Evolutionary conservation across 1,140 invertebrate genomes (phyloP).

Genomic region (Odontomachus brunneus): DNA sequence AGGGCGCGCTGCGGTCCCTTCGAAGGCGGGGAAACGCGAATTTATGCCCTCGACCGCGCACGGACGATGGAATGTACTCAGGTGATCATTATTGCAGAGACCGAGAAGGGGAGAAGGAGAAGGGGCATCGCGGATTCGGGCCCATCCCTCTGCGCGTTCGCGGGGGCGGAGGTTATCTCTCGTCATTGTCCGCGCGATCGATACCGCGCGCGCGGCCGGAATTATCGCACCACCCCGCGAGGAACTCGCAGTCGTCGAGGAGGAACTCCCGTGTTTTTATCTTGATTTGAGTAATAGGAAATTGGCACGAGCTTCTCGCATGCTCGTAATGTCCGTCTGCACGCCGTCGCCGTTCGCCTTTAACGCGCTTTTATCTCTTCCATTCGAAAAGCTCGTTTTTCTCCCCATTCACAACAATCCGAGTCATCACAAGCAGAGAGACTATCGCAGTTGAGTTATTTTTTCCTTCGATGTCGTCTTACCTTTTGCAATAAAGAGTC

Average conservation of each 20-base stretch:
- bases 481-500: too few species aligned
- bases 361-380: neutral
- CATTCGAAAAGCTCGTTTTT: neutral
- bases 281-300: conserved; percentile 19
- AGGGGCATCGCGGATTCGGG: neutral
- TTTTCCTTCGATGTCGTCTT: too few species aligned
- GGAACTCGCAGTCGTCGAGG: neutral
- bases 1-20: conserved; percentile 23
- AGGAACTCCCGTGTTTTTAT: conserved; percentile 30
- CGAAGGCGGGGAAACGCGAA: conserved; percentile 58
- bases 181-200: conserved; percentile 59
- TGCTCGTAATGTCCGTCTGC: conserved; percentile 49
- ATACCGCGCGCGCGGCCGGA: conserved; percentile 44
- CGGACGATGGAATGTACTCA: conserved; percentile 42
- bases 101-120: neutral
- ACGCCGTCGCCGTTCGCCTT: neutral
- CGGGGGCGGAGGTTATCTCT: conserved; percentile 43
- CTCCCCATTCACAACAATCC: neutral
- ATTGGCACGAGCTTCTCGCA: conserved; percentile 62
- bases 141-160: conserved; percentile 26
- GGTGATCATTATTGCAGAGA: conserved; percentile 62
- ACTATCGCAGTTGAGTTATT: neutral
- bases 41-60: conserved; percentile 59
- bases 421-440: too few species aligned
- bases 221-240: conserved; percentile 43